Evolutionary conservation across 2,113 vertebrate species (phyloP).

Genomic region (Butastur rufipennis): DNA sequence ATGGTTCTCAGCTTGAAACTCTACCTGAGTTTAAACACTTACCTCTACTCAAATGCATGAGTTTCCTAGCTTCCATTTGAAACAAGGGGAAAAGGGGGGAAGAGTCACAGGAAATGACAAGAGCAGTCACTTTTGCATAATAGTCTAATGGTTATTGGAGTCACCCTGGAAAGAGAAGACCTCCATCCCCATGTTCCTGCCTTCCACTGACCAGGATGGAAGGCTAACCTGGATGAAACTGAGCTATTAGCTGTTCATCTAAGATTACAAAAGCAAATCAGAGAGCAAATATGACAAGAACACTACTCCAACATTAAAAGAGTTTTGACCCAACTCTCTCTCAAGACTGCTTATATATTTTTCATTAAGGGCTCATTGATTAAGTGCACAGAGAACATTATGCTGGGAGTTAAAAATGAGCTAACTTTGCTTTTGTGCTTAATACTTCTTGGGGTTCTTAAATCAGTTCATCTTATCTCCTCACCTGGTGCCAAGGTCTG

Average conservation of each 20-base stretch:
- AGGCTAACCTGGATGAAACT: background rate
- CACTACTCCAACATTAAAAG: background rate
- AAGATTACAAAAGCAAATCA: background rate
- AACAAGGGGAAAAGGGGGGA: background rate
- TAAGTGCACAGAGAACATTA: background rate
- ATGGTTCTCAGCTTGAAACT: background rate
- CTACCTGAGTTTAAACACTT: background rate
- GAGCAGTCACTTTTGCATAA: background rate
- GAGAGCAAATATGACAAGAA: background rate
- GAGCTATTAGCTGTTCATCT: background rate
- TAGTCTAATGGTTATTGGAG: background rate
- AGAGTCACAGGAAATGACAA: background rate
- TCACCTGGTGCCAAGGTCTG: background rate
- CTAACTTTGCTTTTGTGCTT: background rate
- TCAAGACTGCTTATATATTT: background rate
- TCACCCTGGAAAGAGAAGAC: background rate
- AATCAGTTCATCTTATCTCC: background rate
- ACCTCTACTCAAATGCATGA: background rate
- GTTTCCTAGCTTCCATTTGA: background rate
- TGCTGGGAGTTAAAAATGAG: background rate
- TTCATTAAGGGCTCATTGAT: background rate
- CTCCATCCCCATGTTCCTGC: background rate
- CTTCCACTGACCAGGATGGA: background rate
- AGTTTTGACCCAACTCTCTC: background rate
- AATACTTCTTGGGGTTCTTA: background rate